phyloP scores from a whole-genome alignment of 2,113 vertebrate species.

The Notothenia coriiceps region DNA sequence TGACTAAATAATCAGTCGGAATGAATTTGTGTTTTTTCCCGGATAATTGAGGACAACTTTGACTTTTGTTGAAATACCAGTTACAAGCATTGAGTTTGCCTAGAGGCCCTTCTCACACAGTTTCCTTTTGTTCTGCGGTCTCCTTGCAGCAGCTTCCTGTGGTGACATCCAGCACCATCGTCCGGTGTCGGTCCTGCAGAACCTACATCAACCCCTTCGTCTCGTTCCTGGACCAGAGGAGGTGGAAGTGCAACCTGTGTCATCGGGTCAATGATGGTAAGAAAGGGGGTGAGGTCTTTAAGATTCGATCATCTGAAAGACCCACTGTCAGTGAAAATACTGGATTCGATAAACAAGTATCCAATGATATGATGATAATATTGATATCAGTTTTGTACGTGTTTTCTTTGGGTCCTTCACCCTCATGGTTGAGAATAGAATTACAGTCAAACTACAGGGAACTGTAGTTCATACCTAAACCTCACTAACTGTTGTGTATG shows the following conservation, averaged over 20 bases:
- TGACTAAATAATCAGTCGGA: constrained; percentile 16
- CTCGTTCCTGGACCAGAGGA: constrained; percentile 94
- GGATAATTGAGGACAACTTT: constrained; percentile 14
- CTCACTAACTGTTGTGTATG: constrained; percentile 8
- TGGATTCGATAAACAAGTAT: neutral
- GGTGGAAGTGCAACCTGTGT: constrained; percentile 98
- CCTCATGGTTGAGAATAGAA: neutral
- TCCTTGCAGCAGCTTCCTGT: constrained; percentile 92
- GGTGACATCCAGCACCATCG: constrained; percentile 97
- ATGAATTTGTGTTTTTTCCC: neutral
- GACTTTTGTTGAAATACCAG: constrained; percentile 19
- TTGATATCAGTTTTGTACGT: too few relatives aligned
- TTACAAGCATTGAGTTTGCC: constrained; percentile 1
- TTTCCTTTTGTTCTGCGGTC: constrained; percentile 39
- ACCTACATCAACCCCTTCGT: constrained; percentile 99
- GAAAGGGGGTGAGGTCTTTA: neutral
- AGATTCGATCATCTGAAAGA: neutral
- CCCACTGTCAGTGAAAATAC: neutral
- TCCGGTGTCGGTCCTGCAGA: constrained; percentile 96
- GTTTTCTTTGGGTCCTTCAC: neutral
- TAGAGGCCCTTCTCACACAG: neutral
- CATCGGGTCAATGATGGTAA: constrained; percentile 96
- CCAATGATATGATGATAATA: too few relatives aligned
- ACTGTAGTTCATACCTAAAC: neutral
- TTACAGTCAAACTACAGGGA: neutral